Evolutionary conservation across 1,140 invertebrate genomes (phyloP), one percentile per base, ranked within the genome.

Genomic region (Drosophila punjabiensis): DNA sequence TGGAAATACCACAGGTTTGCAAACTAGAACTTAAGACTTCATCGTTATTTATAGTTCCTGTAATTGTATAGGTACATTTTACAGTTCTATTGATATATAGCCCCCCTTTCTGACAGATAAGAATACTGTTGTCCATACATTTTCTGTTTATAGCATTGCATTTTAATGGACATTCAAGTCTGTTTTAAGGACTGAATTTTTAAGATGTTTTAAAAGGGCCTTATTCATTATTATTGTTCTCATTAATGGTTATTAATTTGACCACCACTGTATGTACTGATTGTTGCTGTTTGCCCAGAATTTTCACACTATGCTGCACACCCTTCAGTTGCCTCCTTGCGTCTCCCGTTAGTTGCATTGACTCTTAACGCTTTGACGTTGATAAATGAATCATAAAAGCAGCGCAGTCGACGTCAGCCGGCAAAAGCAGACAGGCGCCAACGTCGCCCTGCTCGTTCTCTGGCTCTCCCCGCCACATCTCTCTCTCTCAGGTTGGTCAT

Each of bases 311-410:
- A 53, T 53, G 52, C 56, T 37, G n/a, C 53, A 39, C 75, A 71
- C 67, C 63, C 70, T 52, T 47, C 18, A 45, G 35, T 33, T 58
- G 20, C 35, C 55, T 30, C 48, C 64, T 20, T 20, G 18, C 61
- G 50, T 63, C 50, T 45, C 50, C 18, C 41, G 37, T 32, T 32
- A 56, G 65, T 66, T 87, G 79, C 83, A 87, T 87, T 87, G 82
- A 78, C 82, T 85, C 83, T 73, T 80, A 52, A 79, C 76, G 76
- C 77, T 56, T 62, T 79, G 85, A 89, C 85, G 85, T 85, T 89
- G 86, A 88, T 89, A 88, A 89, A 89, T 88, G 85, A 88, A 88
- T 88, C 85, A 88, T 89, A 85, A 78, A 81, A 81, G 85, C 86
- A 79, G 79, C 78, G 79, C 85, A 80, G 83, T 55, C 60, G 55